Evolutionary conservation across 1,140 invertebrate species (phyloP), one percentile per base, ranked within the genome.

Genomic region (Drosophila navojoa): DNA sequence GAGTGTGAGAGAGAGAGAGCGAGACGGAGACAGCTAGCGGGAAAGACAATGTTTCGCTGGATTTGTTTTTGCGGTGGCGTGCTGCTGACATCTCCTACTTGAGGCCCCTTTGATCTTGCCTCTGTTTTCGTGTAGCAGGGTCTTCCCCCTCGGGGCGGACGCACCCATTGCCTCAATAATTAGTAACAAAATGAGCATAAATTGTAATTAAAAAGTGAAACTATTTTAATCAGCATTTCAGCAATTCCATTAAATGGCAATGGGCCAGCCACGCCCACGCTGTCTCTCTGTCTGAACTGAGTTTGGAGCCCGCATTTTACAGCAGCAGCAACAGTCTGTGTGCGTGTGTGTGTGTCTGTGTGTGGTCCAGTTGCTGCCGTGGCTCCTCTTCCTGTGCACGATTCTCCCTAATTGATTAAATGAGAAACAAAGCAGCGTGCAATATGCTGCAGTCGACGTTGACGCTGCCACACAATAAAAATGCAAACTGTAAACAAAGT

Each of bases 171-270:
- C 82, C 66, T 70, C 67, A 84, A 85, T 85, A 85, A 85, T 86
- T 81, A 81, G 69, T 71, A 85, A 77, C 60, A 73, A 76, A 72
- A 76, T 13, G 80, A n/a, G 29, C 66, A 87, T 87, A 87, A 89
- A 87, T 87, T 54, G 79, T 89, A 89, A 87, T 87, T 87, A 87
- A 87, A 89, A 89, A 87, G 82, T 87, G 84, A 79, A 89, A 87
- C 84, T 87, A 87, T 87, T 87, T 87, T 82, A 87, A 87, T 87
- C 79, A 89, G 76, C 64, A 76, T 87, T 87, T 86, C 82, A 87
- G 82, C 82, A 89, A 82, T 87, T 89, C 82, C 79, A 87, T 87
- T 87, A 87, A 52, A 47, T 53, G 40, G 32, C 42, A 32, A 16
- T 53, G 19, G 19, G 42, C 9, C n/a, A 6, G 13, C 19, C 19